Conservation (phyloP, 2,113 vertebrate species). For the Numenius arquata region DNA sequence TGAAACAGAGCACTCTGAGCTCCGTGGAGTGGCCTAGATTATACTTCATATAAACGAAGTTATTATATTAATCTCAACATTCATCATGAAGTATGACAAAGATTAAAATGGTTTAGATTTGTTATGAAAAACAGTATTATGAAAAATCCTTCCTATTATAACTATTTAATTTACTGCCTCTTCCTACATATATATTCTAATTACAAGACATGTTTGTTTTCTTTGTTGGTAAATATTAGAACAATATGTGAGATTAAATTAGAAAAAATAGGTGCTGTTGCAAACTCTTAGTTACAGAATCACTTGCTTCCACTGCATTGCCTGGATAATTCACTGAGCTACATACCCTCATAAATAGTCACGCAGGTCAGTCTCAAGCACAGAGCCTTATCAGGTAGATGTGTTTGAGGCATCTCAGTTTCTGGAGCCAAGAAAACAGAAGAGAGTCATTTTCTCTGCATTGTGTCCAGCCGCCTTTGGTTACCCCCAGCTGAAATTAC, state of each 20-base stretch:
- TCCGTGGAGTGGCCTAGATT: not conserved
- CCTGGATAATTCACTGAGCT: not conserved
- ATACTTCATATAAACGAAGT: not conserved
- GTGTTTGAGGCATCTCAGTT: not conserved
- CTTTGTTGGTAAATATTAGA: conserved; percentile 9
- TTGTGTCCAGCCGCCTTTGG: not conserved
- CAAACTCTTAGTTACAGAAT: not conserved
- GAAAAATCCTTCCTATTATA: conserved; percentile 7
- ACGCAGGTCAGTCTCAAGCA: not conserved
- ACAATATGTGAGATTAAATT: not conserved
- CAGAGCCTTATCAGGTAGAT: not conserved
- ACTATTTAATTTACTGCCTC: not conserved
- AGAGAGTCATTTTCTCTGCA: not conserved
- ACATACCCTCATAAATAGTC: not conserved
- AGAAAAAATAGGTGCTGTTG: not conserved
- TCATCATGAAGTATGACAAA: not conserved
- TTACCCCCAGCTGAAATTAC: not conserved
- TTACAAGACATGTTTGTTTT: not conserved
- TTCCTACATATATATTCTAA: not conserved
- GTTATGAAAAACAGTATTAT: not conserved
- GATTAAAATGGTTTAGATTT: not conserved
- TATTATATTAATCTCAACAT: not conserved
- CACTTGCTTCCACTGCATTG: not conserved
- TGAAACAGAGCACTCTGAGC: not conserved
- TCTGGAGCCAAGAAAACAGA: not conserved